Evolutionary conservation across 2,797 vertebrate genomes (phyloP).

Genomic region (Danio tinwini): DNA sequence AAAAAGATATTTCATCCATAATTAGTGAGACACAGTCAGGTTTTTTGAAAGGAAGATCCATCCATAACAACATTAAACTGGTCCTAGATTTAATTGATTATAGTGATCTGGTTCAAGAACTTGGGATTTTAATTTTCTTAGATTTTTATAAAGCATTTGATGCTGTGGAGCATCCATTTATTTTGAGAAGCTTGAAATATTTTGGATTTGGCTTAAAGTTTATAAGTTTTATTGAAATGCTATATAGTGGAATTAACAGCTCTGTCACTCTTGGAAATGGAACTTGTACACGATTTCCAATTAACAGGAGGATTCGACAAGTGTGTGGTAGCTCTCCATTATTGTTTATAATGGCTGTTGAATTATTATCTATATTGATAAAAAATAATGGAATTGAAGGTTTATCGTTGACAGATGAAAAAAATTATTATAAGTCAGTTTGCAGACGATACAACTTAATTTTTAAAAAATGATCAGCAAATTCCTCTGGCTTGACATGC

Average conservation of each 20-base stretch:
- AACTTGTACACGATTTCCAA: not conserved
- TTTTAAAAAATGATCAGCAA: constrained; percentile 5
- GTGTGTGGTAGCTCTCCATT: too few relatives aligned
- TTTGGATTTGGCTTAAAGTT: too few relatives aligned
- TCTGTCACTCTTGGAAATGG: not conserved
- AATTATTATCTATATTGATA: not conserved
- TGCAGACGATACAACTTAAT: not conserved
- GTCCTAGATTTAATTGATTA: not conserved
- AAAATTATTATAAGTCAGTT: not conserved
- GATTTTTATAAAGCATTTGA: too few relatives aligned
- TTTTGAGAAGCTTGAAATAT: constrained; percentile 2
- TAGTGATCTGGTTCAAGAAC: too few relatives aligned
- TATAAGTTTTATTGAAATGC: too few relatives aligned
- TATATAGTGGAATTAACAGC: constrained; percentile 1
- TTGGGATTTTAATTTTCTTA: too few relatives aligned
- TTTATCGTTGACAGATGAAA: not conserved
- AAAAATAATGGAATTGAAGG: not conserved
- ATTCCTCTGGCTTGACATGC: too few relatives aligned
- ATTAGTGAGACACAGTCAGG: too few relatives aligned
- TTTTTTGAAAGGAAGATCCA: constrained; percentile 13
- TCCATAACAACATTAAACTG: constrained; percentile 3
- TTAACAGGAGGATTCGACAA: not conserved
- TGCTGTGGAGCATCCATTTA: constrained; percentile 15
- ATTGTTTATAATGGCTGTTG: constrained; percentile 9
- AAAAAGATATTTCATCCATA: not conserved